Base-by-base conservation (phyloP, 2,888 invertebrate genomes). In the Lingula anatina region DNA sequence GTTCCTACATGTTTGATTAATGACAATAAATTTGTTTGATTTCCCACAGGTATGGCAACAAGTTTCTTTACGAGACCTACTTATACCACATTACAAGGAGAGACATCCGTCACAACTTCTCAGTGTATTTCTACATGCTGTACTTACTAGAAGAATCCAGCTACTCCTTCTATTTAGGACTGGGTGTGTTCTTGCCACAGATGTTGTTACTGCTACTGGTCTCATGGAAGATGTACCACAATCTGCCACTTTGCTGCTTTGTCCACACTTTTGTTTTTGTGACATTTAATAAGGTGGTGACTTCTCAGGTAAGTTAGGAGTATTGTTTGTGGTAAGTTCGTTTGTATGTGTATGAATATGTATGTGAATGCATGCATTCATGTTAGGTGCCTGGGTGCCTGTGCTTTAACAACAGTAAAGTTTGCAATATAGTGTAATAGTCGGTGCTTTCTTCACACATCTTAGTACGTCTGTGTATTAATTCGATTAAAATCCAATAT, bases 71-170 rank as follows among this genome's bases (percentile, higher is more conserved):
- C 60, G 94, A 99, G 77, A 89, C 94, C 0, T 87, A 93, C 62
- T 80, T 97, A 18, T 97, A 94, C 76, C 99, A 99, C 77, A 76
- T 95, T 12, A 81, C 85, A 4, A 83, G 97, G 44, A 86, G 85
- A 66, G 99, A 99, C 73, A 85, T 86, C 0, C 84, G 88, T 24
- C 99, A 99, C 75, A 99, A 99, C 75, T 99, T 99, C 77, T 99
- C 97, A 0, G 81, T 94, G 0, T 89, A 91, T 61, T 99, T 97
- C 78, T 92, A 97, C 73, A 81, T 92, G 73, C 85, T 91, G 27
- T 97, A 97, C 74, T 79, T 97, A 56, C 60, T 62, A 28, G 54
- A 59, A 9, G 56, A 54, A 25, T 47, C 44, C 2, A 47, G 39
- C 5, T 52, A 54, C 5, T 56, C 62, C 2, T 9, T 80, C 0